Evolutionary conservation across 2,113 vertebrate species (phyloP).

Genomic region (Cairina moschata): DNA sequence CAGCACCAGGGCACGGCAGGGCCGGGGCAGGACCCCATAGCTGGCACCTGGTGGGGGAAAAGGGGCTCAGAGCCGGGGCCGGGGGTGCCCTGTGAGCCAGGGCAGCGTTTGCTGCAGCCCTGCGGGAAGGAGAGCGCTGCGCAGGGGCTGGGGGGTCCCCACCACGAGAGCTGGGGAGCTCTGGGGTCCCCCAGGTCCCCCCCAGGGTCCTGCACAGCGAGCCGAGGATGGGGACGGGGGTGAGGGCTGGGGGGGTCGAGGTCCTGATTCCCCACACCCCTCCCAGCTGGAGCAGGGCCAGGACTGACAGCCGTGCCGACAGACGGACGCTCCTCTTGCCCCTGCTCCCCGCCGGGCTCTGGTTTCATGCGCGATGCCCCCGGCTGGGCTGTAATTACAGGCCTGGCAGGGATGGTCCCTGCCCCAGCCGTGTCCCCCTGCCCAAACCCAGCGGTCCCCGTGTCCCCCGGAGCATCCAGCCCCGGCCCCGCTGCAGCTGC

Average conservation of each 20-base stretch:
- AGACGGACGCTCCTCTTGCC: neutral
- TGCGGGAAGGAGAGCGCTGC: neutral
- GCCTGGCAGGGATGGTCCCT: neutral
- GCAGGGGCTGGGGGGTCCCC: neutral
- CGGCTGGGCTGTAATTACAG: neutral
- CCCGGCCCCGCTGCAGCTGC: too few species aligned
- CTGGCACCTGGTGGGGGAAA: neutral
- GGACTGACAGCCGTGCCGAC: neutral
- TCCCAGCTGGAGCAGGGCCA: neutral
- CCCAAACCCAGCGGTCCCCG: neutral
- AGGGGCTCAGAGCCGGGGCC: neutral
- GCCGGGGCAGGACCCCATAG: constrained; percentile 61
- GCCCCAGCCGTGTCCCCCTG: neutral
- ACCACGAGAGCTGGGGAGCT: neutral
- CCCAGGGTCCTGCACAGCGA: neutral
- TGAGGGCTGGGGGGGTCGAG: neutral
- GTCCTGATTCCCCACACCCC: neutral
- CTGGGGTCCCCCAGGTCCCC: neutral
- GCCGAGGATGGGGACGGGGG: accelerated
- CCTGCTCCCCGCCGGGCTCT: constrained; percentile 3
- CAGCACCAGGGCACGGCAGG: constrained; percentile 34
- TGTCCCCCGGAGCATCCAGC: neutral
- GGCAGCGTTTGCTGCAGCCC: neutral
- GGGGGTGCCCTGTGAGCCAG: neutral
- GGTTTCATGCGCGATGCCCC: neutral